Evolutionary conservation across 2,888 invertebrate genomes (phyloP), one percentile per base, ranked within the genome.

Genomic region (Polyommatus icarus): DNA sequence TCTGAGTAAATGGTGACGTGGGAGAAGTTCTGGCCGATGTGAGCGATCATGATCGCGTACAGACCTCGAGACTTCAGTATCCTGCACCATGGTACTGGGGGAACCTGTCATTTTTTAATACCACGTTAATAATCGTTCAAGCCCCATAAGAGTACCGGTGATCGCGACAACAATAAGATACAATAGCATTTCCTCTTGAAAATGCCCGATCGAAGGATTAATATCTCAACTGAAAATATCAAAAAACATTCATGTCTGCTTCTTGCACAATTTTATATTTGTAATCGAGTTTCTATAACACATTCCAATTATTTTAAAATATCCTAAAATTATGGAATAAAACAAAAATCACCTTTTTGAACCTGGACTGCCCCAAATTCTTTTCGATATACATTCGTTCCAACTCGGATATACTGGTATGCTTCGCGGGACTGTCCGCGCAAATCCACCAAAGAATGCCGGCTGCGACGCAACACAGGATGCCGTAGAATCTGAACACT

Each of bases 41-140:
- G 75, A 29, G 75, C 75, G 8, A 75, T 24, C 29, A 75, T 75
- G 4, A 75, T 75, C 1, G 75, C 75, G 15, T 75, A 75, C 7
- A 75, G 29, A 29, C 75, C 75, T 18, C 54, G 75, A 54, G 50
- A 50, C 7, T 7, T 75, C 24, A 75, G 54, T 50, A 75, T 75
- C 18, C 29, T 50, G 29, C 75, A 75, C 75, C 75, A 75, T 7
- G 75, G 75, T 15, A 75, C 75, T 18, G 75, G 88, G 95, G 94
- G 81, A 94, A 93, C 24, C 75, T 75, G 29, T 0, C 7, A 75
- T 29, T n/a, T 40, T 40, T 46, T 46, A 12, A 10, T 40, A 40
- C 10, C 40, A 46, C 46, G 10, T 46, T 3, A 46, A 24, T 24
- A n/a, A n/a, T n/a, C n/a, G n/a, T n/a, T n/a, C n/a, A n/a, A n/a